phyloP scores from a whole-genome alignment of 2,797 vertebrate genomes.

The Miichthys miiuy region DNA sequence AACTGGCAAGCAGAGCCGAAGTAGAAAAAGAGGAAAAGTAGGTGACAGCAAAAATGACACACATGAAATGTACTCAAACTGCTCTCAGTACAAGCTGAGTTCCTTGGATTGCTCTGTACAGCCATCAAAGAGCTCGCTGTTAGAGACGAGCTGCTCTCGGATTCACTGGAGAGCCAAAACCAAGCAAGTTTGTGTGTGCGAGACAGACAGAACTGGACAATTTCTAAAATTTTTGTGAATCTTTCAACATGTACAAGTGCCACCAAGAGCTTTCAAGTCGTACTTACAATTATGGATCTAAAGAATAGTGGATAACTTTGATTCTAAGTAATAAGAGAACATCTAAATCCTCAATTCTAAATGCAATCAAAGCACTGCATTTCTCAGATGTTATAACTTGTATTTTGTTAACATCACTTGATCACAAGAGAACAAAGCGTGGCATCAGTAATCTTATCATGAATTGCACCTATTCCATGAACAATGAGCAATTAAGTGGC shows the following conservation, averaged over 20 bases:
- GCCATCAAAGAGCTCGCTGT: conserved; percentile 44
- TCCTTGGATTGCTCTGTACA: conserved; percentile 45
- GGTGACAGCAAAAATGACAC: conserved; percentile 59
- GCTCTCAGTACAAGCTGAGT: conserved; percentile 41
- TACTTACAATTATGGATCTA: conserved; percentile 8
- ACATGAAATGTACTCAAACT: conserved; percentile 51
- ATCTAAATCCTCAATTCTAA: neutral
- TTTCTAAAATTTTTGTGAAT: conserved; percentile 19
- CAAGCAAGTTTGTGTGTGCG: conserved; percentile 9
- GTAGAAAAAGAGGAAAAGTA: conserved; percentile 41
- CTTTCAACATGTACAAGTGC: neutral
- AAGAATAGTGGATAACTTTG: neutral
- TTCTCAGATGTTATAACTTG: conserved; percentile 2
- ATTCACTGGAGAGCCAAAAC: conserved; percentile 37
- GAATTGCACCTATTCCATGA: conserved; percentile 23
- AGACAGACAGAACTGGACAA: neutral
- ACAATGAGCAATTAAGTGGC: conserved; percentile 23
- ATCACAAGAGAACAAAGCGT: neutral
- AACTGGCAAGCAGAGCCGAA: conserved; percentile 41
- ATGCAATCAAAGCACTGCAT: neutral
- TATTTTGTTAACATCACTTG: conserved; percentile 15
- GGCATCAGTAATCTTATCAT: neutral
- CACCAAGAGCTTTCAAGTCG: neutral
- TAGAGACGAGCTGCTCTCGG: conserved; percentile 37
- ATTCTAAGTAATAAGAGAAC: neutral